phyloP scores from a whole-genome alignment of 2,888 invertebrate species.

The Girardia tigrina region DNA sequence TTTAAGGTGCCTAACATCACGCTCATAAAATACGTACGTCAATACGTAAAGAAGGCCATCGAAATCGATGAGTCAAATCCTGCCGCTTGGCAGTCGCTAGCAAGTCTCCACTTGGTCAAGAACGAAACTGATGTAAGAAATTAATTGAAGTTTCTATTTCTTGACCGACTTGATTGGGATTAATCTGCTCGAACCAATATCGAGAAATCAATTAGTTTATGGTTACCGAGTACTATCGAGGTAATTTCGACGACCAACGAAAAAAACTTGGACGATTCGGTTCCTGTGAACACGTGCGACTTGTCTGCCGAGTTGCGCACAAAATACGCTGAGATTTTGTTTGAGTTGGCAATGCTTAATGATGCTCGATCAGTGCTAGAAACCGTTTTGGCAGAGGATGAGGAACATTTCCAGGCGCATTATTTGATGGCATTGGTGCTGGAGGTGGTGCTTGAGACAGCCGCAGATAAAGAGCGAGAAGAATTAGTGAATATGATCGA shows the following conservation, averaged over 20 bases:
- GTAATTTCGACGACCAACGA: too few relatives aligned
- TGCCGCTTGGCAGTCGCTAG: not conserved
- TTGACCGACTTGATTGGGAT: not conserved
- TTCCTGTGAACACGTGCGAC: not conserved
- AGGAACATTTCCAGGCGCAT: conserved; percentile 13
- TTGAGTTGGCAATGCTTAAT: not conserved
- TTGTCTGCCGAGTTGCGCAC: not conserved
- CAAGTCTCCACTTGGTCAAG: not conserved
- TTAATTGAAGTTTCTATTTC: not conserved
- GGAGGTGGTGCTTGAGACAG: not conserved
- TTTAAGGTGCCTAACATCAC: too few relatives aligned
- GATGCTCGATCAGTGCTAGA: conserved; percentile 1
- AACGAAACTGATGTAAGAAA: not conserved
- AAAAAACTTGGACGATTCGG: too few relatives aligned
- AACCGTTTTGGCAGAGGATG: not conserved
- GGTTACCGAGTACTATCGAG: not conserved
- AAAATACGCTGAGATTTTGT: not conserved
- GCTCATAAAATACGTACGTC: too few relatives aligned
- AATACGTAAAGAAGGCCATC: not conserved
- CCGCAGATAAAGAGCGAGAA: not conserved
- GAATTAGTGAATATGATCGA: not conserved
- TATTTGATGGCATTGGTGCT: not conserved
- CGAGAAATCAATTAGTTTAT: not conserved
- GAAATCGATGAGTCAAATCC: not conserved
- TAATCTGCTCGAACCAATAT: not conserved